Conservation (phyloP, 1,140 invertebrate genomes). For the Diorhabda sublineata region DNA sequence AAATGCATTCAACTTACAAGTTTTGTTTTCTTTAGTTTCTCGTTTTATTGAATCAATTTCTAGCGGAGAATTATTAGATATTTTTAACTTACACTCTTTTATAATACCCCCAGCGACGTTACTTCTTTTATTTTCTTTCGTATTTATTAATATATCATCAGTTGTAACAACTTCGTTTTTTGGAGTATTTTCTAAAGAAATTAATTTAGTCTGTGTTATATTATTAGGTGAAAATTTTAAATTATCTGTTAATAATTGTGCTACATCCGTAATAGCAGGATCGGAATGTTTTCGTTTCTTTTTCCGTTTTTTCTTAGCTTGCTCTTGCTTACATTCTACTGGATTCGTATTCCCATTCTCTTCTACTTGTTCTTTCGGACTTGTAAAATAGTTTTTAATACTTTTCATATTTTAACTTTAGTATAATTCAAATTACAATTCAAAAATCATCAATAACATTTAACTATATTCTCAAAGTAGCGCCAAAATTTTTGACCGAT, state of each 20-base stretch:
- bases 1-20: slow-evolving; percentile 52
- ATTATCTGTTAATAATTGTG: slow-evolving; percentile 24
- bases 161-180: background rate
- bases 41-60: background rate
- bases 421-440: background rate
- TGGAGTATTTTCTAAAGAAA: background rate
- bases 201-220: slow-evolving; percentile 11
- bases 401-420: slow-evolving; percentile 22
- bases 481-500: background rate
- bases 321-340: background rate
- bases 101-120: background rate
- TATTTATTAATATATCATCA: background rate
- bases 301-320: slow-evolving; percentile 17
- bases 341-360: background rate
- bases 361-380: slow-evolving; percentile 12
- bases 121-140: slow-evolving; percentile 5
- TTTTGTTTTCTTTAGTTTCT: slow-evolving; percentile 6
- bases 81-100: slow-evolving; percentile 6
- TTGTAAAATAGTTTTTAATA: slow-evolving; percentile 27
- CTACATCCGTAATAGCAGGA: slow-evolving; percentile 26
- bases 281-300: slow-evolving; percentile 27
- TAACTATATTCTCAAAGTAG: background rate
- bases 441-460: background rate
- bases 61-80: background rate
- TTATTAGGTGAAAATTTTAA: slow-evolving; percentile 27